These are phyloP conservation scores for Kuschelorhynchus macadamiae DNA, from an alignment of 2,888 invertebrate species.

Conservation along the genomic window DNA sequence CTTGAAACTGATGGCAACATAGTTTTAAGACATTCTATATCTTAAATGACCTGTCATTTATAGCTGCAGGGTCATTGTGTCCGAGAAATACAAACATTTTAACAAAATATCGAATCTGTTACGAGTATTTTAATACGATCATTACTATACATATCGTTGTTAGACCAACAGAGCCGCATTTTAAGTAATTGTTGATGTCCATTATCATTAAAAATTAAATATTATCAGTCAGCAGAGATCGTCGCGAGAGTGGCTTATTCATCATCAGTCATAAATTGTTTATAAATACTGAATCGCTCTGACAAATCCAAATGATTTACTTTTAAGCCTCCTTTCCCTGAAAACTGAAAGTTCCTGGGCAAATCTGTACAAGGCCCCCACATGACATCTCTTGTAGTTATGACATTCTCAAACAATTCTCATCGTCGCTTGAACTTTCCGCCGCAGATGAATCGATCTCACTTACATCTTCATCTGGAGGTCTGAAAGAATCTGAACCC, in stretches of 20 bases:
- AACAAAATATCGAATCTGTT: conserved; percentile 3
- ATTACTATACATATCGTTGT: conserved; percentile 13
- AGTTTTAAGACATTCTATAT: conserved; percentile 6
- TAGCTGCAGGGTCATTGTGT: conserved; percentile 1
- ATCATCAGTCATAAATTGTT: conserved; percentile 11
- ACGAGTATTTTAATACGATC: not conserved
- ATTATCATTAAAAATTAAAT: conserved; percentile 1
- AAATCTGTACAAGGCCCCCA: conserved; percentile 20
- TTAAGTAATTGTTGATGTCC: conserved; percentile 12
- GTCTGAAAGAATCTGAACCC: conserved; percentile 25
- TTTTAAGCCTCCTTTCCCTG: conserved; percentile 10
- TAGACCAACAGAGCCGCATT: conserved; percentile 18
- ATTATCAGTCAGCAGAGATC: not conserved
- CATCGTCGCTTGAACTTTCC: not conserved
- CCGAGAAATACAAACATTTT: not conserved
- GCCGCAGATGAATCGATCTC: not conserved
- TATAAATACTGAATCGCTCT: conserved; percentile 3
- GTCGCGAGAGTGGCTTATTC: not conserved
- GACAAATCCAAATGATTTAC: conserved; percentile 8
- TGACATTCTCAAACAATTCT: conserved; percentile 3
- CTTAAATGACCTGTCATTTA: conserved; percentile 13
- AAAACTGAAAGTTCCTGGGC: conserved; percentile 14
- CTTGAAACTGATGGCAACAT: not conserved
- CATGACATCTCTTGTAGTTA: not conserved
- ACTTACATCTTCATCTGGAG: conserved; percentile 13